These are phyloP conservation scores for Lasius fuliginosus DNA, from an alignment of 2,888 invertebrate genomes.

Conservation along the genomic window DNA sequence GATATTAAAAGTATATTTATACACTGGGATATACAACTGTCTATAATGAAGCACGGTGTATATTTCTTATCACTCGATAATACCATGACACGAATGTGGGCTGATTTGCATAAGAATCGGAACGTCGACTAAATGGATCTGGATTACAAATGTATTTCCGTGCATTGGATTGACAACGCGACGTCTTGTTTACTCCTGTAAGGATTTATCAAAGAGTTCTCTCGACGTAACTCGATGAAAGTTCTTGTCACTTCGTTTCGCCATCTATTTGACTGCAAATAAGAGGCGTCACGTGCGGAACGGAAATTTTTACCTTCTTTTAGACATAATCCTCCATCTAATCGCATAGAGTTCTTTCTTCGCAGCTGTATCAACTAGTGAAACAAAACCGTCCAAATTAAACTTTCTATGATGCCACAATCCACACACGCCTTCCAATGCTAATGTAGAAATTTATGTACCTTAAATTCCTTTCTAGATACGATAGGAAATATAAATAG, in stretches of 20 bases:
- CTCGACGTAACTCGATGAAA: slow-evolving; percentile 1
- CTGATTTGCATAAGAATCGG: slow-evolving; percentile 39
- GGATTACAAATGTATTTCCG: slow-evolving; percentile 34
- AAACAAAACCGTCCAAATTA: slow-evolving; percentile 45
- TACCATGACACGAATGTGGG: slow-evolving; percentile 17
- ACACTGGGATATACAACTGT: neutral
- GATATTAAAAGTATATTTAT: neutral
- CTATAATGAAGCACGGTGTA: slow-evolving; percentile 16
- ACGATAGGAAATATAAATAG: neutral
- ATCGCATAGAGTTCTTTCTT: slow-evolving; percentile 11
- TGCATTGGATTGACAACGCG: slow-evolving; percentile 4
- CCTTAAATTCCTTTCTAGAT: neutral
- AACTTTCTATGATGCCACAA: slow-evolving; percentile 30
- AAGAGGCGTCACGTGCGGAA: neutral
- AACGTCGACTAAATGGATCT: slow-evolving; percentile 20
- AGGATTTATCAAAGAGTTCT: slow-evolving; percentile 25
- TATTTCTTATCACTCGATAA: slow-evolving; percentile 19
- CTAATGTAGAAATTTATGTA: slow-evolving; percentile 40
- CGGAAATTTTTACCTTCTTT: slow-evolving; percentile 34
- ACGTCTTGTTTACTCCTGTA: slow-evolving; percentile 1
- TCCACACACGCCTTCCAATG: slow-evolving; percentile 31
- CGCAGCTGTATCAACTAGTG: slow-evolving; percentile 49
- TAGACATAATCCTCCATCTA: slow-evolving; percentile 37
- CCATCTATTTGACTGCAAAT: neutral
- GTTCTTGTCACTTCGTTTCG: neutral